Evolutionary conservation across 1,140 invertebrate species (phyloP).

Genomic region (Sarcophaga peregrina): DNA sequence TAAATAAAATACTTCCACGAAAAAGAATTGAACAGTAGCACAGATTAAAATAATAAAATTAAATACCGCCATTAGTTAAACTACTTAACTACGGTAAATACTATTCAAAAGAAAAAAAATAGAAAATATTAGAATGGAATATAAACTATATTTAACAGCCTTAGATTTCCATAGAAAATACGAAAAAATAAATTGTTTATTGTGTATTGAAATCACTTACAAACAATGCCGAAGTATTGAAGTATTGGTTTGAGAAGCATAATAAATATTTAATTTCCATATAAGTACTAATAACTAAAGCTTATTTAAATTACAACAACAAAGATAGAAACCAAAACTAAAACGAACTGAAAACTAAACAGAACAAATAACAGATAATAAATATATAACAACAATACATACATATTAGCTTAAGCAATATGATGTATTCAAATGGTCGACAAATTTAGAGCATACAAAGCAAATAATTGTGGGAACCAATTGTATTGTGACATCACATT

Average conservation of each 20-base stretch:
- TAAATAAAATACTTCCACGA: background rate
- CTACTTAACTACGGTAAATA: too few relatives aligned
- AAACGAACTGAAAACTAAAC: too few relatives aligned
- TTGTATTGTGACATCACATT: slow-evolving; percentile 9
- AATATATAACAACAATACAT: background rate
- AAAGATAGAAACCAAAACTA: background rate
- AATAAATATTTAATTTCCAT: slow-evolving; percentile 35
- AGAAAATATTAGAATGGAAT: too few relatives aligned
- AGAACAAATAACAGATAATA: background rate
- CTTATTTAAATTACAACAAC: background rate
- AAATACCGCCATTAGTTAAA: background rate
- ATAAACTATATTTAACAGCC: background rate
- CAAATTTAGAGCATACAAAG: slow-evolving; percentile 36
- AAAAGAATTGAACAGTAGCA: background rate
- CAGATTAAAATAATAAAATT: slow-evolving; percentile 5
- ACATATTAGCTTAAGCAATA: background rate
- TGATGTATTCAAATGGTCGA: too few relatives aligned
- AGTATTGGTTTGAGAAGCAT: background rate
- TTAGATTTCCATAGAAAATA: background rate
- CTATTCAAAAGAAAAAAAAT: too few relatives aligned
- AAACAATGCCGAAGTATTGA: slow-evolving; percentile 22
- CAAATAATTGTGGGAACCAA: slow-evolving; percentile 41
- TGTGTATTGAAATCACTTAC: background rate
- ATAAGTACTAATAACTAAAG: slow-evolving; percentile 39
- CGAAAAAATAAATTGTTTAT: background rate